Evolutionary conservation across 1,140 invertebrate genomes (phyloP).

Genomic region (Euschistus heros): DNA sequence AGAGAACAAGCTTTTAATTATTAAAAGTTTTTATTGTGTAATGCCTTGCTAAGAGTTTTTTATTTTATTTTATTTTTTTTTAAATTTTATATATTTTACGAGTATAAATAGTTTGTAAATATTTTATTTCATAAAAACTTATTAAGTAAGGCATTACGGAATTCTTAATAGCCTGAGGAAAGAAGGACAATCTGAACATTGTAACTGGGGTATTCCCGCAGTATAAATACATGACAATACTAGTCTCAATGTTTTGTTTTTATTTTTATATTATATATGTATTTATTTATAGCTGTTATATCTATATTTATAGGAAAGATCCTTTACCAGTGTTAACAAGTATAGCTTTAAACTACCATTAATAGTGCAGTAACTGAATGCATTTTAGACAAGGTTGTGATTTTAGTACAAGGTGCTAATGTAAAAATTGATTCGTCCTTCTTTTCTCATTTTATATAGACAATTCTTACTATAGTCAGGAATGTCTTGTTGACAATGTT

Average conservation of each 20-base stretch:
- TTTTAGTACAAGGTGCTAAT: slow-evolving; percentile 7
- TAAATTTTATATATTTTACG: slow-evolving; percentile 1
- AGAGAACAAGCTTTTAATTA: background rate
- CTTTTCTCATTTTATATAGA: slow-evolving; percentile 22
- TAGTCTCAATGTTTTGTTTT: slow-evolving; percentile 16
- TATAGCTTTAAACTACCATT: slow-evolving; percentile 17
- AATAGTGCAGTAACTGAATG: background rate
- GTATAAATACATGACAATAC: slow-evolving; percentile 20
- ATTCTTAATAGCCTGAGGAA: slow-evolving; percentile 1
- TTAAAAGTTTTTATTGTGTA: background rate
- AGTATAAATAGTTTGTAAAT: background rate
- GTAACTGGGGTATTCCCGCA: background rate
- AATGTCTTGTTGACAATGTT: slow-evolving; percentile 13
- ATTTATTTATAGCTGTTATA: slow-evolving; percentile 17
- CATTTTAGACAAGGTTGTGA: slow-evolving; percentile 11
- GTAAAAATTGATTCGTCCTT: slow-evolving; percentile 14
- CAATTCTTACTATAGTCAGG: slow-evolving; percentile 5
- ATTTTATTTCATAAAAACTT: background rate
- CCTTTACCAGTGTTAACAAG: slow-evolving; percentile 8
- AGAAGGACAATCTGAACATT: slow-evolving; percentile 14
- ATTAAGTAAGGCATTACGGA: background rate
- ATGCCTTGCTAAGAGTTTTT: background rate
- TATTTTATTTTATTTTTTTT: background rate
- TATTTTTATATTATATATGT: slow-evolving; percentile 16
- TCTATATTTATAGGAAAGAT: slow-evolving; percentile 6